Evolutionary conservation across 2,113 vertebrate genomes (phyloP).

Genomic region (Thermophis baileyi): DNA sequence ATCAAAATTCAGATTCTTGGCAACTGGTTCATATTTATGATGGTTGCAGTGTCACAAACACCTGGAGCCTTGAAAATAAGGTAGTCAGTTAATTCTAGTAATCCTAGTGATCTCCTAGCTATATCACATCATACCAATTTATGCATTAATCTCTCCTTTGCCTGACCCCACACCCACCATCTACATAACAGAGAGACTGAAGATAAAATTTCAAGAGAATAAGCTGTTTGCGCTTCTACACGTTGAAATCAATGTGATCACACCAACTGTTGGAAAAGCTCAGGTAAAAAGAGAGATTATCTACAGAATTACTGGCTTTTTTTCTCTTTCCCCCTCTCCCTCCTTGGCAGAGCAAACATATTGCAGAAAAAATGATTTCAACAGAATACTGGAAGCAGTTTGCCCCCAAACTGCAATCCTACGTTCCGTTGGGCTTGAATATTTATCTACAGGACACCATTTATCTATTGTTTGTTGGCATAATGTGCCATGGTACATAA

Average conservation of each 20-base stretch:
- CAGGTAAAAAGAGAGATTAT: background rate
- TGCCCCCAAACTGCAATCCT: background rate
- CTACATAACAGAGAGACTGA: background rate
- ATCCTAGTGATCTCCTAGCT: no score
- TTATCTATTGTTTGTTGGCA: background rate
- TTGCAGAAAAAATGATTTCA: background rate
- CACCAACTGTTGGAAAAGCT: background rate
- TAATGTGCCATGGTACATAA: background rate
- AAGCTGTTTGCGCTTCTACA: background rate
- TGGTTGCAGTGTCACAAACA: no score
- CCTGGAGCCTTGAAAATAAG: no score
- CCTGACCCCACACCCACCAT: background rate
- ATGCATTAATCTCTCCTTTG: background rate
- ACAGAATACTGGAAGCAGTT: background rate
- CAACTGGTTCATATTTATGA: no score
- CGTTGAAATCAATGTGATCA: background rate
- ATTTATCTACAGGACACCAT: background rate
- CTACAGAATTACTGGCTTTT: background rate
- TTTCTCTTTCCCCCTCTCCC: no score
- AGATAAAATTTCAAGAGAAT: background rate
- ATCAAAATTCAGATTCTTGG: no score
- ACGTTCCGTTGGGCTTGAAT: background rate
- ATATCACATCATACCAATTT: no score
- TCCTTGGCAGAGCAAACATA: background rate
- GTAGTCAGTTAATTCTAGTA: no score